phyloP scores from a whole-genome alignment of 2,888 invertebrate genomes.

The Dryomyza anilis region DNA sequence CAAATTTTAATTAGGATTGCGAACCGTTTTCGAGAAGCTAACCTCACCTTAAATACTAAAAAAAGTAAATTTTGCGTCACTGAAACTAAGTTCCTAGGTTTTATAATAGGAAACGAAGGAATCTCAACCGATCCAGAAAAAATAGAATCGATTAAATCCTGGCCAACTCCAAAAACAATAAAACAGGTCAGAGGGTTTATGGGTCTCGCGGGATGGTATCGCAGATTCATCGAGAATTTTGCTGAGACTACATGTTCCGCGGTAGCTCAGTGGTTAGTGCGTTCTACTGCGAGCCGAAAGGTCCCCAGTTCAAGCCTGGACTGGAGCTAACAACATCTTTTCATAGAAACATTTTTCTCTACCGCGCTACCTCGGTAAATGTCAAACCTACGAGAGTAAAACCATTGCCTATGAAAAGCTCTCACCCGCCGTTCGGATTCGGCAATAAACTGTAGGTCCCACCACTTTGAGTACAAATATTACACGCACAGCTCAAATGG shows the following conservation, averaged over 20 bases:
- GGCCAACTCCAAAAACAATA: neutral
- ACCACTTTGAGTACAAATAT: too few species aligned
- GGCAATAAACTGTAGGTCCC: too few species aligned
- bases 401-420: too few species aligned
- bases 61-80: conserved; percentile 34
- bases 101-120: conserved; percentile 27
- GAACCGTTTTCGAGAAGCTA: conserved; percentile 23
- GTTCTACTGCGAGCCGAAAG: too few species aligned
- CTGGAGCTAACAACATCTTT: too few species aligned
- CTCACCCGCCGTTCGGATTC: too few species aligned
- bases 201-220: neutral
- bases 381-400: too few species aligned
- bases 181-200: conserved; percentile 7
- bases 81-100: conserved; percentile 29
- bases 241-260: neutral
- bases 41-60: conserved; percentile 31
- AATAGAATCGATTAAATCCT: neutral
- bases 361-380: too few species aligned
- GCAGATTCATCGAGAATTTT: conserved; percentile 5
- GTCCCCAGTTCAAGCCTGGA: too few species aligned
- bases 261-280: too few species aligned
- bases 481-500: too few species aligned
- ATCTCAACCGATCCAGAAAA: conserved; percentile 9
- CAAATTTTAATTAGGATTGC: conserved; percentile 29
- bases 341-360: too few species aligned